Base-by-base conservation (phyloP, 2,113 vertebrate genomes). In the Cololabis saira region DNA sequence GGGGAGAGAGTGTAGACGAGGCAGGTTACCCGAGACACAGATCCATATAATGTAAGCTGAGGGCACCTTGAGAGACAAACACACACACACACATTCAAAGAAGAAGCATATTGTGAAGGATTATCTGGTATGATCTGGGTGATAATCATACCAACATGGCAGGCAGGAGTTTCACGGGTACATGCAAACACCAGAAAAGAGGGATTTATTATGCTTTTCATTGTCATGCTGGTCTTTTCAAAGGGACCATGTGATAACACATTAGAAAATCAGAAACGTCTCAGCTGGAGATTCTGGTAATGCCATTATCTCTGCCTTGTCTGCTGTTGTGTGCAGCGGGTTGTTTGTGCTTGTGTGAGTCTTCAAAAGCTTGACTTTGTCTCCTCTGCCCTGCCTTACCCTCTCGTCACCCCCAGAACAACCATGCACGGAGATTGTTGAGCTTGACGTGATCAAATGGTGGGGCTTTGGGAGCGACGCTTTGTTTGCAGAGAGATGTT, bases 11-110 rank as follows among this genome's bases (percentile, higher is more conserved):
- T 71, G 72, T 49, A 58, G 53, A 76, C 43, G 3, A 17, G 47
- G 59, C 68, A 78, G 53, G 79, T 72, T 74, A 84, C 69, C 80
- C 1, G 75, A 88, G 73, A 78, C 52, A 43, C 64, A 74, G 73
- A 82, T 86, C 68, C 9, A 72, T 72, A 74, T 75, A 75, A 86
- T 71, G 57, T 30, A 3, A 71, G 62, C 67, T 65, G 76, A 85
- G 88, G 88, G 83, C 87, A 87, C 87, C 83, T 87, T 89, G 81
- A 74, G 63, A 74, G 41, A 62, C 48, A 49, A 24, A 64, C 21
- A 41, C 56, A 1, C 59, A 55, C 55, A 43, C 65, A 60, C 19
- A 44, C 16, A 17, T 18, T 48, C 21, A 43, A 30, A 67, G 43
- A 37, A 41, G 61, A 45, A 22, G 59, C 50, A 52, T 61, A 58